Conservation (phyloP, 2,113 vertebrate genomes). For the Sinocyclocheilus grahami region DNA sequence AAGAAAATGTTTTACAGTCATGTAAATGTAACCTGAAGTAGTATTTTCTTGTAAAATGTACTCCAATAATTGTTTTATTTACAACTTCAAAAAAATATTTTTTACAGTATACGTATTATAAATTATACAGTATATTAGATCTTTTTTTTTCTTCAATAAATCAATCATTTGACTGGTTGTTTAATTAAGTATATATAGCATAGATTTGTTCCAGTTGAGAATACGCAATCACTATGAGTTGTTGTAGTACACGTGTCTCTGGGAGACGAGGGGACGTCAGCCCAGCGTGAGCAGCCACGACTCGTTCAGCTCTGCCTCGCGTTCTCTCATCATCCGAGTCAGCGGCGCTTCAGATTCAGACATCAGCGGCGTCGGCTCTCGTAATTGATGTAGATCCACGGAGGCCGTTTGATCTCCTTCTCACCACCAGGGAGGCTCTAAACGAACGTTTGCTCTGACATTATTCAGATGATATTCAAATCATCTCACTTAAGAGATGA, state of each 20-base stretch:
- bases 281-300: constrained; percentile 33
- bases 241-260: constrained; percentile 24
- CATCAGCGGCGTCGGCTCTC: constrained; percentile 57
- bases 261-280: not conserved
- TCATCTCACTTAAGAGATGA: constrained; percentile 67
- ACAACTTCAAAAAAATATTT: too few relatives aligned
- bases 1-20: too few relatives aligned
- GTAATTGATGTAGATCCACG: constrained; percentile 68
- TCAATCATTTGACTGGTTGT: not conserved
- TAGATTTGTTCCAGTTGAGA: not conserved
- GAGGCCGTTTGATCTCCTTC: constrained; percentile 58
- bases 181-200: not conserved
- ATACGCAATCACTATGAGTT: not conserved
- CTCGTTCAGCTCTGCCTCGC: constrained; percentile 51
- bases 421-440: constrained; percentile 62
- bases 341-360: constrained; percentile 48
- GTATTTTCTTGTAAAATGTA: too few relatives aligned
- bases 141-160: not conserved
- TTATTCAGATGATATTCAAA: constrained; percentile 68
- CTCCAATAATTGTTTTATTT: too few relatives aligned
- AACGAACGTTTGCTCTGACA: constrained; percentile 65
- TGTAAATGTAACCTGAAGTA: too few relatives aligned
- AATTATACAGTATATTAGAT: not conserved
- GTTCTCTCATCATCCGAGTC: constrained; percentile 36
- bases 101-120: too few relatives aligned